Conservation (phyloP, 1,140 invertebrate genomes). For the Bombus impatiens region DNA sequence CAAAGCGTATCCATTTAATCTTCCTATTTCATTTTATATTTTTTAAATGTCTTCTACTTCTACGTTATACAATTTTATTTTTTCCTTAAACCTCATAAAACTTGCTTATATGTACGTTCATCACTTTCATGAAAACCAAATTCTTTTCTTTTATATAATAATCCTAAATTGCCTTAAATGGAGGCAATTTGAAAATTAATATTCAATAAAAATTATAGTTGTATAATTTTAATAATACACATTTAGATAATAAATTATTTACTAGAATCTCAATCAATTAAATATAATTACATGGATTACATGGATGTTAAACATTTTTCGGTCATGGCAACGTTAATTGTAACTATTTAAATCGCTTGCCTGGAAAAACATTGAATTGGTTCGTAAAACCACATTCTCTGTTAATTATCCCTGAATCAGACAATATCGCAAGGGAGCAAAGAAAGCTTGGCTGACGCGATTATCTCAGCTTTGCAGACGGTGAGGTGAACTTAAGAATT, state of each 20-base stretch:
- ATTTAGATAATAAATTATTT: too few relatives aligned
- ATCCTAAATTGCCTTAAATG: too few relatives aligned
- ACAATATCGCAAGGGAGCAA: not conserved
- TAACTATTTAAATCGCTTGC: not conserved
- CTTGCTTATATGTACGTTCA: too few relatives aligned
- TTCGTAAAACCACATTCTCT: not conserved
- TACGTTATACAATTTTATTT: too few relatives aligned
- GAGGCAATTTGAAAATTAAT: not conserved
- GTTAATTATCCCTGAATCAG: slow-evolving; percentile 29
- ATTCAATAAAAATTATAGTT: not conserved
- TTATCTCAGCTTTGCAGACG: slow-evolving; percentile 11
- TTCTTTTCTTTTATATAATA: not conserved
- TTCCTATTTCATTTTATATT: not conserved
- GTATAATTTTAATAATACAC: not conserved
- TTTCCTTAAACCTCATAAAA: too few relatives aligned
- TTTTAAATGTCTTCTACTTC: not conserved
- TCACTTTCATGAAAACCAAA: not conserved
- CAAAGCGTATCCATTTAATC: too few relatives aligned
- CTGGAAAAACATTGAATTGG: not conserved
- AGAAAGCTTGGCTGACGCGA: not conserved
- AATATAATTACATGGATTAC: too few relatives aligned
- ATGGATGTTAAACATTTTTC: not conserved
- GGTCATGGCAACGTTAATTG: not conserved
- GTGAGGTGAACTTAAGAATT: slow-evolving; percentile 38
- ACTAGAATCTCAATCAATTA: too few relatives aligned